A percentile compares a stretch with the other conserved stretches of the same genome.
Evolutionary conservation across 2,113 vertebrate species (phyloP).

Genomic region (Barbus barbus): DNA sequence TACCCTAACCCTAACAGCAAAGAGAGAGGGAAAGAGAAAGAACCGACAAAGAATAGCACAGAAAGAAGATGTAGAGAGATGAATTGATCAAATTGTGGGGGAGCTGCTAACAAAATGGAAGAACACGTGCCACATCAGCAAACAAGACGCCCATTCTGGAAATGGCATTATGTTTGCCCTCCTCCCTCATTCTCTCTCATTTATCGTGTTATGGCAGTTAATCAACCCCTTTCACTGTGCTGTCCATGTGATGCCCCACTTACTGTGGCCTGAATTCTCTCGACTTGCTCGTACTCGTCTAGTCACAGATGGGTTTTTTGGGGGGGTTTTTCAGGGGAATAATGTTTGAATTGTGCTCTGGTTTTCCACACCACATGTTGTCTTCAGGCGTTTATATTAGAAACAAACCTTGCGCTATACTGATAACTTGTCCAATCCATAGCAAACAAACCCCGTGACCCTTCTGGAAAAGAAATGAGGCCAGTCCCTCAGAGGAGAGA

Average conservation of each 20-base stretch:
- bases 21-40: slow-evolving; percentile 37
- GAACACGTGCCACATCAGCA: slow-evolving; percentile 69
- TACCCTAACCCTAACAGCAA: too few species aligned
- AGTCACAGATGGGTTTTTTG: neutral
- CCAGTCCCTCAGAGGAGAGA: too few species aligned
- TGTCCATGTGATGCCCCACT: slow-evolving; percentile 26
- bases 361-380: too few species aligned
- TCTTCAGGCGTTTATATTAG: too few species aligned
- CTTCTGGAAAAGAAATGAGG: too few species aligned
- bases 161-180: slow-evolving; percentile 59
- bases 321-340: too few species aligned
- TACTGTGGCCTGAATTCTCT: slow-evolving; percentile 23
- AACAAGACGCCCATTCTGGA: slow-evolving; percentile 65
- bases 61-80: neutral
- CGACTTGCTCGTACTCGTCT: slow-evolving; percentile 1
- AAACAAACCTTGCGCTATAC: too few species aligned
- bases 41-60: slow-evolving; percentile 11
- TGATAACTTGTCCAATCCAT: too few species aligned
- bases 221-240: slow-evolving; percentile 20
- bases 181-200: slow-evolving; percentile 25
- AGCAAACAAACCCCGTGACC: too few species aligned
- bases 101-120: slow-evolving; percentile 60
- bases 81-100: slow-evolving; percentile 28
- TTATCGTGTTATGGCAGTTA: slow-evolving; percentile 29
- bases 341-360: too few species aligned